Base-by-base conservation (phyloP, 2,797 vertebrate species). In the Vultur gryphus region DNA sequence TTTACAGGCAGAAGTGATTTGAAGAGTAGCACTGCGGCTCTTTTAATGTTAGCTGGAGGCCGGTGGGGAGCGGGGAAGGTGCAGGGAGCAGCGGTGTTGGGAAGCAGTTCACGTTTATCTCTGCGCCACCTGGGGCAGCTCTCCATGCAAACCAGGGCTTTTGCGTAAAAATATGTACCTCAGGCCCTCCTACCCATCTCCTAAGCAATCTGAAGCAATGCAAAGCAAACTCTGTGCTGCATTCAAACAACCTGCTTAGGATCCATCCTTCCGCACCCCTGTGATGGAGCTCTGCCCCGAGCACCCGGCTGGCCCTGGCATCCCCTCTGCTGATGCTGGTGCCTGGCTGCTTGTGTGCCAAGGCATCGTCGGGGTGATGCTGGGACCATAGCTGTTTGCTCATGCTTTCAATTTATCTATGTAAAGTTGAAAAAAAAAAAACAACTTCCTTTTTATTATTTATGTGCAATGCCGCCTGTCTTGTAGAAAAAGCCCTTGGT, bases 31-130 rank as follows among this genome's bases (percentile, higher is more conserved):
- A 1, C 75, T 73, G 67, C 1, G 7, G 55, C 46, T 85, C 49
- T 39, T 64, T 49, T 15, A 31, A 16, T 16, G 0, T 48, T 55
- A 71, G 28, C 88, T 70, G 52, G n/a, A 67, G 31, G 29, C 59
- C 1, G 1, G 14, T 17, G 64, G 55, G 48, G 71, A 75, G 49
- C 0, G 0, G 61, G 35, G 61, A 76, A 54, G 25, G 51, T 48
- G 43, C 39, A 73, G 69, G 58, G 75, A 58, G 43, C 29, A 5
- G 48, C 1, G 3, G 26, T 54, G 82, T 83, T 13, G 62, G 55
- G 71, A 89, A 88, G 52, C 54, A 94, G 24, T 11, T 80, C 77
- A 41, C 1, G 1, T 70, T 73, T 62, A 48, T 80, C 72, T 71
- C 24, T 1, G 15, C 1, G 2, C 48, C 2, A 7, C 59, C 67